phyloP scores from a whole-genome alignment of 2,113 vertebrate species.

The Atherinomorus stipes region DNA sequence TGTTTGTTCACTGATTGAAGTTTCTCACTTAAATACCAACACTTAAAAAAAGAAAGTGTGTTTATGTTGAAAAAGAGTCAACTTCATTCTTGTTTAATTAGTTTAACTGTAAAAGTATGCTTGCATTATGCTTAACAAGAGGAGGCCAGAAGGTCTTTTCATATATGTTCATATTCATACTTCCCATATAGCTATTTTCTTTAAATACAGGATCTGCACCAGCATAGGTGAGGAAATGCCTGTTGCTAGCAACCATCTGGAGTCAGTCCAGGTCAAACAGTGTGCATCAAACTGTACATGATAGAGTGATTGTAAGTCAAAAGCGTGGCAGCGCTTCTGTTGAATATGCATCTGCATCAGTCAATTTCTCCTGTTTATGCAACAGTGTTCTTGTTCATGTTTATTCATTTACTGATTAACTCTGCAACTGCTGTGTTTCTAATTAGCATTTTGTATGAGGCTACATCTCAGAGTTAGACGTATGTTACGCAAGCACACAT shows the following conservation, averaged over 20 bases:
- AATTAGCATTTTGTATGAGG: slow-evolving; percentile 59
- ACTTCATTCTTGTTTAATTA: background rate
- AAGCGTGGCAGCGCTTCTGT: slow-evolving; percentile 40
- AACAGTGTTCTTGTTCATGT: slow-evolving; percentile 55
- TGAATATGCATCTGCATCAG: slow-evolving; percentile 57
- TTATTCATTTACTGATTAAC: slow-evolving; percentile 68
- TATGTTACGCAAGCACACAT: slow-evolving; percentile 20
- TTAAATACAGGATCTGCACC: slow-evolving; percentile 23
- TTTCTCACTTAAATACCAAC: too few relatives aligned
- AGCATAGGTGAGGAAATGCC: background rate
- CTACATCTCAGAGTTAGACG: slow-evolving; percentile 42
- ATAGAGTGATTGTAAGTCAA: slow-evolving; percentile 46
- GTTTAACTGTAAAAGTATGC: slow-evolving; percentile 11
- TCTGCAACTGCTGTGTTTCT: slow-evolving; percentile 51
- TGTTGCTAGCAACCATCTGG: slow-evolving; percentile 44
- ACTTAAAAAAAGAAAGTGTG: background rate
- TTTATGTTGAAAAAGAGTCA: background rate
- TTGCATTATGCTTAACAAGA: background rate
- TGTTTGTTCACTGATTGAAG: background rate
- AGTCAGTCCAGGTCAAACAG: slow-evolving; percentile 37
- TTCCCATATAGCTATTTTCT: too few relatives aligned
- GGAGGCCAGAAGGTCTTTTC: slow-evolving; percentile 36
- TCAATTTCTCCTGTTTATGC: slow-evolving; percentile 50
- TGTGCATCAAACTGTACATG: slow-evolving; percentile 25
- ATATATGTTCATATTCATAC: too few relatives aligned